Evolutionary conservation across 2,113 vertebrate genomes (phyloP).

Genomic region (Pituophis catenifer): DNA sequence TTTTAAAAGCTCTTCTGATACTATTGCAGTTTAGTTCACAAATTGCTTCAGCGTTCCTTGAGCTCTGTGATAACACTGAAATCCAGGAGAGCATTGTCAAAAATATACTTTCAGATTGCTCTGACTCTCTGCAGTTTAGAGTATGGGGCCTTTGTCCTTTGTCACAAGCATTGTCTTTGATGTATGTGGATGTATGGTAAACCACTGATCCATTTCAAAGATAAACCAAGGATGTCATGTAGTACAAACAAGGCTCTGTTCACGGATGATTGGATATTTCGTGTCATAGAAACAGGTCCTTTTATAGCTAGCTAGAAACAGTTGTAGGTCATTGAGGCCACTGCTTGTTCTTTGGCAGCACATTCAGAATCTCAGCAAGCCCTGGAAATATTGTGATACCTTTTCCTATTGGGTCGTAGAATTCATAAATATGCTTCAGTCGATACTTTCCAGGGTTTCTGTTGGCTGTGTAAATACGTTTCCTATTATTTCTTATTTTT

Average conservation of each 20-base stretch:
- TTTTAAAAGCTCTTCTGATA: not conserved
- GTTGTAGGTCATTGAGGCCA: not conserved
- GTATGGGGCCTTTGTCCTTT: not conserved
- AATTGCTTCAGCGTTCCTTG: slow-evolving; percentile 32
- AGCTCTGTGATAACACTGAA: slow-evolving; percentile 22
- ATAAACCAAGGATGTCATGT: not conserved
- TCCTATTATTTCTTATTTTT: not conserved
- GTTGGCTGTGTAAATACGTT: not conserved
- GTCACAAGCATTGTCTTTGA: slow-evolving; percentile 41
- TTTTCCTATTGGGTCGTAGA: not conserved
- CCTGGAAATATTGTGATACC: not conserved
- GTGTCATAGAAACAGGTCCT: not conserved
- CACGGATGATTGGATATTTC: not conserved
- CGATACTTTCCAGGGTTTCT: not conserved
- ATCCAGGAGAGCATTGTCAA: slow-evolving; percentile 35
- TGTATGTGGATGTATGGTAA: slow-evolving; percentile 26
- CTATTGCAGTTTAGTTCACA: not conserved
- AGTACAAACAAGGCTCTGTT: slow-evolving; percentile 1
- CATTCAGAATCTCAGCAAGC: not conserved
- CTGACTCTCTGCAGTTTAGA: not conserved
- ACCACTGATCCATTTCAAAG: not conserved
- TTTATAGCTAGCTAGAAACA: not conserved
- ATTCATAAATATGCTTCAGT: not conserved
- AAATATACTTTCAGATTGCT: not conserved
- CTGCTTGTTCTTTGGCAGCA: not conserved